Conservation (phyloP, 1,140 invertebrate species). For the Drosophila gunungcola region DNA sequence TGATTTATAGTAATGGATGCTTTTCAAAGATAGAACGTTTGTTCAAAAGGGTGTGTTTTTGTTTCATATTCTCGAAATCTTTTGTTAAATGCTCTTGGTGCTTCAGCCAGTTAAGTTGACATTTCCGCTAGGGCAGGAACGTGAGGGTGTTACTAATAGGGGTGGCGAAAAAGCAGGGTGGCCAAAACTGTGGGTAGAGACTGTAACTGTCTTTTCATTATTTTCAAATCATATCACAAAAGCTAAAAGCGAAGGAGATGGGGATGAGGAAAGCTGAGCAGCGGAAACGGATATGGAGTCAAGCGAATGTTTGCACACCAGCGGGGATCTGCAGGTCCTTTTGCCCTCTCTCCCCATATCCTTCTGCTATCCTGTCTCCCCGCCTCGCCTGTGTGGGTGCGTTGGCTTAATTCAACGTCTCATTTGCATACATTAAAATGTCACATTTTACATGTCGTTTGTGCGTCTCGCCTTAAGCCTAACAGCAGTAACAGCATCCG, state of each 20-base stretch:
- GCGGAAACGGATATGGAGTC: slow-evolving; percentile 75
- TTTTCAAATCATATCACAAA: slow-evolving; percentile 82
- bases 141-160: slow-evolving; percentile 42
- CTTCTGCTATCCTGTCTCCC: background rate
- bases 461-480: slow-evolving; percentile 75
- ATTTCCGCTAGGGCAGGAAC: slow-evolving; percentile 58
- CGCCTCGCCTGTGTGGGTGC: slow-evolving; percentile 43
- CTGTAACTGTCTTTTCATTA: slow-evolving; percentile 71
- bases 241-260: slow-evolving; percentile 3
- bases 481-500: slow-evolving; percentile 52
- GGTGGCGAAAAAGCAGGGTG: slow-evolving; percentile 8
- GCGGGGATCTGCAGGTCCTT: slow-evolving; percentile 14
- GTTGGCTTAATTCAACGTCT: slow-evolving; percentile 79
- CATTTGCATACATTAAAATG: slow-evolving; percentile 84
- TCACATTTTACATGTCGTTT: slow-evolving; percentile 83
- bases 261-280: slow-evolving; percentile 22
- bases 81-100: slow-evolving; percentile 38
- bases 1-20: background rate
- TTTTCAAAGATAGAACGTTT: background rate
- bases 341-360: background rate
- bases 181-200: slow-evolving; percentile 8
- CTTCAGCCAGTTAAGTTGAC: slow-evolving; percentile 74
- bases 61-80: background rate
- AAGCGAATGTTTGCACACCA: slow-evolving; percentile 65
- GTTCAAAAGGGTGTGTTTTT: background rate